phyloP scores from a whole-genome alignment of 2,888 invertebrate genomes.

The Nematopogon swammerdamellus region DNA sequence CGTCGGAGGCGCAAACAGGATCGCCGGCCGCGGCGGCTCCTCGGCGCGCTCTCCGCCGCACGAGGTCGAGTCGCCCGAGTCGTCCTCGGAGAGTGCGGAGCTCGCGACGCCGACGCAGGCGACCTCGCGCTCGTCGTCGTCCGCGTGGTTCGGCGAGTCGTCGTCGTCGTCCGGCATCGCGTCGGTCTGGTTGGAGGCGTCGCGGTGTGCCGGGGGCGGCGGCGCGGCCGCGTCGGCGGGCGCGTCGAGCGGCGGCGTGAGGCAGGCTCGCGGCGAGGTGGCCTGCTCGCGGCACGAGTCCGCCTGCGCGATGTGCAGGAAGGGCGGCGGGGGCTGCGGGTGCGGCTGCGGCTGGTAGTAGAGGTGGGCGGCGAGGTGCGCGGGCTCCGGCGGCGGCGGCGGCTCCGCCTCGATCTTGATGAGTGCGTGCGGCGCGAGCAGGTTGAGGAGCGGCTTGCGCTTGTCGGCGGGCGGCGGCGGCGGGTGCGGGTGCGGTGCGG shows the following conservation, averaged over 20 bases:
- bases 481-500: constrained; percentile 46
- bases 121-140: constrained; percentile 42
- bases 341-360: constrained; percentile 56
- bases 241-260: constrained; percentile 36
- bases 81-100: constrained; percentile 18
- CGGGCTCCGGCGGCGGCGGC: constrained; percentile 44
- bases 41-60: constrained; percentile 4
- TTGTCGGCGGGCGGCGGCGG: constrained; percentile 27
- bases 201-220: constrained; percentile 65
- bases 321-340: constrained; percentile 18
- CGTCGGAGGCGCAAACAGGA: constrained; percentile 10
- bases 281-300: constrained; percentile 54
- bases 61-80: constrained; percentile 20
- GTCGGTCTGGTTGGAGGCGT: constrained; percentile 83
- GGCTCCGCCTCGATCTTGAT: constrained; percentile 73
- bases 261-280: constrained; percentile 62
- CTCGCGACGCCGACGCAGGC: constrained; percentile 49
- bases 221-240: constrained; percentile 50
- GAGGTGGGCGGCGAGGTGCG: constrained; percentile 51
- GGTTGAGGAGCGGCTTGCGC: constrained; percentile 48
- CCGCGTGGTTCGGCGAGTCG: constrained; percentile 40
- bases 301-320: constrained; percentile 24
- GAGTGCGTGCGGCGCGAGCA: constrained; percentile 48
- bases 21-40: constrained; percentile 18
- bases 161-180: constrained; percentile 70